Evolutionary conservation across 2,888 invertebrate genomes (phyloP).

Genomic region (Acrocera orbiculus): DNA sequence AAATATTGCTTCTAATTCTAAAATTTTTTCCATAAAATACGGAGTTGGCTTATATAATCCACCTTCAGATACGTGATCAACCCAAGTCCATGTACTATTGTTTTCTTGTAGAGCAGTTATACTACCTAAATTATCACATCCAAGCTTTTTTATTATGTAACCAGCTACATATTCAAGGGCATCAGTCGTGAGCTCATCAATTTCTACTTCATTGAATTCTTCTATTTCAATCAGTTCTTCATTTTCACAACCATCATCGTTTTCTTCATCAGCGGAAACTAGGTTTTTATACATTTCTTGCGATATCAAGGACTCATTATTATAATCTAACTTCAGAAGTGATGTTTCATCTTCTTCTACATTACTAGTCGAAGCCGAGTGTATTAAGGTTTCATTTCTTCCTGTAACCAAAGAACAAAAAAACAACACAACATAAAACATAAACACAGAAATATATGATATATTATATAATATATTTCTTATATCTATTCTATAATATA

Average conservation of each 20-base stretch:
- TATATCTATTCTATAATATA: background rate
- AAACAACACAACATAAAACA: background rate
- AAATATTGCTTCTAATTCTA: background rate
- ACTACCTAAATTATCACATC: background rate
- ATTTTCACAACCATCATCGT: background rate
- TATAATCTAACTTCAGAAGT: too few relatives aligned
- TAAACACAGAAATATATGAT: too few relatives aligned
- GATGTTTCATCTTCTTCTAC: background rate
- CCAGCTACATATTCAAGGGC: background rate
- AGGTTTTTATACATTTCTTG: background rate
- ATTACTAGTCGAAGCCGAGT: background rate
- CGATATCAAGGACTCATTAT: background rate
- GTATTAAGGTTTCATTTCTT: too few relatives aligned
- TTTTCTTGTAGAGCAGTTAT: too few relatives aligned
- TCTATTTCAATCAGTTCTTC: background rate
- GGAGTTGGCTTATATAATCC: background rate
- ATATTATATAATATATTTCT: too few relatives aligned
- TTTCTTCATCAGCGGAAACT: background rate
- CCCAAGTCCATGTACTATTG: background rate
- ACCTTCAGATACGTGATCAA: background rate
- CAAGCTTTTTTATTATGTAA: background rate
- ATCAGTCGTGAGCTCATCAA: background rate
- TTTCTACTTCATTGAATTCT: too few relatives aligned
- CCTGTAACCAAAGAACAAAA: too few relatives aligned
- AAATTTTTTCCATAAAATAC: background rate